Conservation (phyloP, 1,140 invertebrate genomes). For the Drosophila bifasciata region DNA sequence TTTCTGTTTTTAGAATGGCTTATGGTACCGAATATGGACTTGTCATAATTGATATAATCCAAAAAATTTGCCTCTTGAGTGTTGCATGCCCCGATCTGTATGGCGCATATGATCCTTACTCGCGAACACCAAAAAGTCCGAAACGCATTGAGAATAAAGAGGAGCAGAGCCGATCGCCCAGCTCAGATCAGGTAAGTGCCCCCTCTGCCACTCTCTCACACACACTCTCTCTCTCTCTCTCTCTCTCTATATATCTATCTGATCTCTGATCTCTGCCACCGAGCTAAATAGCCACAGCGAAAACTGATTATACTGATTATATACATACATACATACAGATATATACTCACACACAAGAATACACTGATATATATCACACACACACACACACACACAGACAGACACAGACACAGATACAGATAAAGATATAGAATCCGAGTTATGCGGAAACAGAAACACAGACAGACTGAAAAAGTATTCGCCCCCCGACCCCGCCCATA, state of each 20-base stretch:
- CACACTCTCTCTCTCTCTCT: slow-evolving; percentile 20
- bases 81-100: slow-evolving; percentile 94
- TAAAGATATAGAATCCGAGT: slow-evolving; percentile 11
- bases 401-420: slow-evolving; percentile 21
- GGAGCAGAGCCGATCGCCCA: slow-evolving; percentile 92
- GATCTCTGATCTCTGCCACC: slow-evolving; percentile 34
- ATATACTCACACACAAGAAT: slow-evolving; percentile 3
- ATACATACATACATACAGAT: slow-evolving; percentile 15
- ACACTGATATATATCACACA: not conserved
- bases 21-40: slow-evolving; percentile 98
- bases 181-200: slow-evolving; percentile 93
- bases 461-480: slow-evolving; percentile 37
- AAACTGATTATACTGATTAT: slow-evolving; percentile 17
- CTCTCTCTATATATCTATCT: slow-evolving; percentile 19
- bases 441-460: slow-evolving; percentile 24
- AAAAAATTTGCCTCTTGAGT: slow-evolving; percentile 95
- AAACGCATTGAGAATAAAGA: slow-evolving; percentile 88
- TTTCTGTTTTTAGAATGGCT: slow-evolving; percentile 90
- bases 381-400: slow-evolving; percentile 24
- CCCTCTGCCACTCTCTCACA: slow-evolving; percentile 28
- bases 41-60: slow-evolving; percentile 96
- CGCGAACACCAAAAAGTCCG: slow-evolving; percentile 92
- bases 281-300: slow-evolving; percentile 22
- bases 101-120: slow-evolving; percentile 94
- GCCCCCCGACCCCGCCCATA: no score